Evolutionary conservation across 2,888 invertebrate species (phyloP).

Genomic region (Euphydryas editha): DNA sequence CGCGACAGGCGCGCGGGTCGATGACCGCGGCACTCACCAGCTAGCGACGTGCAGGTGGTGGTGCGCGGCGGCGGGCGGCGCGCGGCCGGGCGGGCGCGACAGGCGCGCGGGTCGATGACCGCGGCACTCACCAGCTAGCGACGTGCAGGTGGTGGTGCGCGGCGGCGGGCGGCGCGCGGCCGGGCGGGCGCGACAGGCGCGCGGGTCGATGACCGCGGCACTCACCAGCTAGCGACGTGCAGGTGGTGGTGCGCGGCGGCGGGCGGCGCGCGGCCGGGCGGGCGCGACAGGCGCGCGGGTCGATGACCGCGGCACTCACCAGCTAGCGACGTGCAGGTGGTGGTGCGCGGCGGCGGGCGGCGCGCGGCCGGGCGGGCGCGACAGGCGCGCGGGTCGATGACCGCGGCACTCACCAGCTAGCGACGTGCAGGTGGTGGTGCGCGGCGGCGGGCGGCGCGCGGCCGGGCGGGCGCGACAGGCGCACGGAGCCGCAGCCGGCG

Average conservation of each 20-base stretch:
- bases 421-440: slow-evolving; percentile 85
- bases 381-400: background rate
- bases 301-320: slow-evolving; percentile 49
- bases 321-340: too few relatives aligned
- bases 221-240: slow-evolving; percentile 83
- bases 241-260: slow-evolving; percentile 85
- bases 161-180: slow-evolving; percentile 54
- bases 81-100: too few relatives aligned
- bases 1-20: slow-evolving; percentile 80
- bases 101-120: too few relatives aligned
- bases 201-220: slow-evolving; percentile 88
- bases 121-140: too few relatives aligned
- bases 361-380: too few relatives aligned
- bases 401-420: slow-evolving; percentile 79
- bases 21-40: slow-evolving; percentile 80
- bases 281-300: slow-evolving; percentile 81
- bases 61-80: too few relatives aligned
- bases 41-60: background rate
- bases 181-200: slow-evolving; percentile 73
- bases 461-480: slow-evolving; percentile 74
- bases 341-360: too few relatives aligned
- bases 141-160: too few relatives aligned
- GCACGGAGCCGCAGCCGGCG: slow-evolving; percentile 89
- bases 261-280: slow-evolving; percentile 82
- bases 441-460: slow-evolving; percentile 84